These are phyloP conservation scores for Varanus komodoensis DNA, from an alignment of 2,113 vertebrate species.

Conservation along the genomic window DNA sequence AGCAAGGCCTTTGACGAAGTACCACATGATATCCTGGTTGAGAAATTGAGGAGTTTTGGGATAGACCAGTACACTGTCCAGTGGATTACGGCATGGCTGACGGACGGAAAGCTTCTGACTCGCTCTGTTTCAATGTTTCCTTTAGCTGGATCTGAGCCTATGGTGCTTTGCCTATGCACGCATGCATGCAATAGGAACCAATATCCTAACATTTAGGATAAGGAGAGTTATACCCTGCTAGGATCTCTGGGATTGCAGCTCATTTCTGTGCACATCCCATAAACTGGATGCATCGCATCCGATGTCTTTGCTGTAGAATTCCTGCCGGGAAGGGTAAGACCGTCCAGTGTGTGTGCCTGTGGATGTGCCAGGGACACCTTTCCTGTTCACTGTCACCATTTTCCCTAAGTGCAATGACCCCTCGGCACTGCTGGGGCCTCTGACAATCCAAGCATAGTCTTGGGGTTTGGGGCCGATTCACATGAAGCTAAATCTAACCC, in stretches of 20 bases:
- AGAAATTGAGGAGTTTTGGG: too few species aligned
- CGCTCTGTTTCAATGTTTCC: too few species aligned
- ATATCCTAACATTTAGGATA: too few species aligned
- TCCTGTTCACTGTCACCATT: background rate
- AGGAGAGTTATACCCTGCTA: too few species aligned
- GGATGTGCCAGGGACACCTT: background rate
- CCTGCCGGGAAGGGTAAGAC: background rate
- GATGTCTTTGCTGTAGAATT: background rate
- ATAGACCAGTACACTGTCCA: too few species aligned
- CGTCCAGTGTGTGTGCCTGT: too few species aligned
- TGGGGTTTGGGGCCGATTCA: too few species aligned
- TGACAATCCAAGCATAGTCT: background rate
- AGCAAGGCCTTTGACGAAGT: too few species aligned
- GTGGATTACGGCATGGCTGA: too few species aligned
- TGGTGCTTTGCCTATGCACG: background rate
- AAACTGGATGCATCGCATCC: background rate
- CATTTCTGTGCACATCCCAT: background rate
- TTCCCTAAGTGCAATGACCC: background rate
- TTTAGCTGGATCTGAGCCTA: background rate
- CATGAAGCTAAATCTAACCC: too few species aligned
- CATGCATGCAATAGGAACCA: background rate
- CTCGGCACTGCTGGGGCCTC: background rate
- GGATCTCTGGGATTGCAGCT: background rate
- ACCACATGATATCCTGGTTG: too few species aligned
- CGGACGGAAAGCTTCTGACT: too few species aligned